Evolutionary conservation across 2,113 vertebrate genomes (phyloP), one percentile per base, ranked within the genome.

Genomic region (Gavia stellata): DNA sequence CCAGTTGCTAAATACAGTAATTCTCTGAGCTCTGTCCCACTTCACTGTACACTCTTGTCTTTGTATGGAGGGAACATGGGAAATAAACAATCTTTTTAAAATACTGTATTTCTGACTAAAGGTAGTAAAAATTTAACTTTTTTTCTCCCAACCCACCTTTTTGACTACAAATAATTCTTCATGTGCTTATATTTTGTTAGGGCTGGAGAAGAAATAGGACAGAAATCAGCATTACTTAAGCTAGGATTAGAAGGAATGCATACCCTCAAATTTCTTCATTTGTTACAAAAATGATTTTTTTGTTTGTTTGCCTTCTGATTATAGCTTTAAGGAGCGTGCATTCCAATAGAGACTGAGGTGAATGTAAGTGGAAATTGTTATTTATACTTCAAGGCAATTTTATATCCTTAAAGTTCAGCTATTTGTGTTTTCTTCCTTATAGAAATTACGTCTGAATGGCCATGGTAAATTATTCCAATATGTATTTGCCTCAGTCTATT

Each of bases 351-450:
- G 23, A 56, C 34, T 36, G 62, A 82, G 66, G 56, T 5, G 42
- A 92, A 90, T 86, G 52, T 62, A 78, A 81, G 92, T 84, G 24
- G 88, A 94, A 95, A 86, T 75, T 70, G 36, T 62, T 94, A 91
- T 96, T 94, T 92, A 81, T 85, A 40, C 26, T 83, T 94, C 45
- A 52, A 70, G 81, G 45, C 49, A 80, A 75, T 95, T 96, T 96
- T 78, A 38, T 73, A 52, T 87, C 88, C 70, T 84, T 79, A 67
- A 96, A 91, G 19, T 91, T 95, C 65, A 91, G 16, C 49, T 94
- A 18, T 90, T 92, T 90, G 49, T 82, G 24, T 92, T 94, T 96
- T 89, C 29, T 93, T 91, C 55, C 50, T 67, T 59, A 70, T 17
- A 92, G 68, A 91, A 95, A 95, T 92, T 91, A 53, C 3, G 5